Evolutionary conservation across 2,113 vertebrate genomes (phyloP), one percentile per base, ranked within the genome.

Genomic region (Rhynchomys soricoides): DNA sequence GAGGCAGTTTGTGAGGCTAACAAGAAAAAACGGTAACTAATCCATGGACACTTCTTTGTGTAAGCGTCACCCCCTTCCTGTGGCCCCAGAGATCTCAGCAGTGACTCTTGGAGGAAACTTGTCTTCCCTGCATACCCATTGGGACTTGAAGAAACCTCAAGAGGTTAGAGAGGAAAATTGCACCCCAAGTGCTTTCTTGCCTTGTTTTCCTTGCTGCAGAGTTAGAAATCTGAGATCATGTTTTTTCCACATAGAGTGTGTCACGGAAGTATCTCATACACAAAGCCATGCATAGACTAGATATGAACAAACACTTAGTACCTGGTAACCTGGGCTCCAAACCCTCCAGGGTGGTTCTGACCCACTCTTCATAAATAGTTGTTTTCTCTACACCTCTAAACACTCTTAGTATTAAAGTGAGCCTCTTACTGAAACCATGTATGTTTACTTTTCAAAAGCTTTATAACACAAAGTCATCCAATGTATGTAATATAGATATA

Each of bases 141-240:
- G 86, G 66, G 77, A 96, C 34, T 82, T 95, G 91, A 68, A 50
- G 81, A 95, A 62, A 55, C 10, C 48, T 75, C 48, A 12, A 22
- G 26, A 43, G 66, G 64, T 22, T 92, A 64, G 81, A 91, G 45
- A 88, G 66, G 79, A 95, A 96, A 93, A 95, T 70, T 82, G 79
- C 73, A 21, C 43, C 59, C 77, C 59, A 95, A 66, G 48, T 52
- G 40, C 78, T 86, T 92, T 91, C 74, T 91, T 92, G 57, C n/a
- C 64, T 64, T 95, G 37, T 92, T 97, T 96, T 95, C 70, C 24
- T 79, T 86, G 82, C 85, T 66, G 4, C 64, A 29, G 50, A 73
- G 16, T 91, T 89, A 90, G 89, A 97, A 94, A 95, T 70, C 74
- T 82, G 93, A 96, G 89, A 83, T 83, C 64, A 37, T 89, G 40